Evolutionary conservation across 2,888 invertebrate genomes (phyloP), one percentile per base, ranked within the genome.

Genomic region (Steinernema carpocapsae): DNA sequence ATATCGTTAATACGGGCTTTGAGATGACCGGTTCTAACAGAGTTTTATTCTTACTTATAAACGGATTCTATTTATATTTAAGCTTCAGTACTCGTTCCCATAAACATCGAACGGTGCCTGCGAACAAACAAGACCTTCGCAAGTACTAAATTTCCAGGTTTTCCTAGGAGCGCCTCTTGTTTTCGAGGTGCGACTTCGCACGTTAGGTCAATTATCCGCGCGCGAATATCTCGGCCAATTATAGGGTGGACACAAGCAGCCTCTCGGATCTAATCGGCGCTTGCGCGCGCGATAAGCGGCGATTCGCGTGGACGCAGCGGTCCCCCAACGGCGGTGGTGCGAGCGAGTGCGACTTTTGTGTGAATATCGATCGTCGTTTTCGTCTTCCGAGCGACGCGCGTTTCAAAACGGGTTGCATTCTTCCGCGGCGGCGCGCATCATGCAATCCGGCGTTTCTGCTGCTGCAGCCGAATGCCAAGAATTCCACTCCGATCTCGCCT

Each of bases 331-430:
- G n/a, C n/a, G n/a, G n/a, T n/a, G n/a, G n/a, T n/a, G n/a, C n/a
- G n/a, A n/a, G n/a, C n/a, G n/a, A 51, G 51, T 51, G 51, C 19
- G 51, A 51, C 19, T 51, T 51, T 51, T 19, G 51, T 51, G 51
- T 51, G 51, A 51, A 51, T 51, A 51, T 51, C 51, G 51, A 51
- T 51, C 19, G 51, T 12, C n/a, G n/a, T n/a, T n/a, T n/a, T 51
- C 19, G 51, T 51, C 12, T 6, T 43, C 43, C 43, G n/a, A 43
- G 43, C 43, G 14, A 43, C 6, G 51, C 12, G 51, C 51, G 51
- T 19, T 51, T 51, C 51, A 10, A 19, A 51, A 19, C 51, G 51
- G n/a, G 51, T 19, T 19, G 51, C 19, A 51, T 51, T 51, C 12
- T n/a, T 51, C 51, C 10, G 7, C 43, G 43, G 10, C 14, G 14